Base-by-base conservation (phyloP, 2,888 invertebrate species). In the Cephalotes varians region DNA sequence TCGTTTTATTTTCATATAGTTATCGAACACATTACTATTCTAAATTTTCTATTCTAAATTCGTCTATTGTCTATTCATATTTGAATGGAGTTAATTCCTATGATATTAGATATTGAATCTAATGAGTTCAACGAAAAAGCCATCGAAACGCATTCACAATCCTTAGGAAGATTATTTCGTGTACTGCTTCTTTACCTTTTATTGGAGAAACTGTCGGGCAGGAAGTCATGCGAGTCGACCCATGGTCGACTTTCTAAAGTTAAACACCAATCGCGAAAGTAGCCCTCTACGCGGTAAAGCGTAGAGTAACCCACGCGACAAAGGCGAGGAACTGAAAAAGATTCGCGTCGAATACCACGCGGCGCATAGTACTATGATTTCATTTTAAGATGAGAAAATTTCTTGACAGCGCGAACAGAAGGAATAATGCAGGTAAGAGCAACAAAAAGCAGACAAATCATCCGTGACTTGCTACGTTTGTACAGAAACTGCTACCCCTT, bases 211-310 rank as follows among this genome's bases (percentile, higher is more conserved):
- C 83, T 84, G 87, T 82, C 86, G 76, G 56, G 77, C 82, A 79
- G 83, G 34, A 60, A 82, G 58, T 73, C 64, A 54, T 69, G 40
- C 65, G 47, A 58, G 69, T 62, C 81, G 77, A 60, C 21, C 34
- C 79, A 60, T 64, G 74, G 84, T 72, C 65, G 82, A 69, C 73
- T 65, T 80, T 82, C 60, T 54, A 28, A 77, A 87, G 82, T 88
- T 83, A 87, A 87, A 88, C 71, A 83, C 83, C 87, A 87, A 88
- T 88, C 87, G 86, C 79, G 84, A 83, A 88, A 88, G 86, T 88
- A 87, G 88, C 79, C 89, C 81, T 79, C 83, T 85, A 73, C 60
- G 80, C 77, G 51, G 10, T n/a, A n/a, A 44, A 51, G 37, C 37
- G 77, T 81, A 82, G 65, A 83, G 67, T 40, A 81, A 71, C 44